phyloP scores from a whole-genome alignment of 1,140 invertebrate species.

The Colletes latitarsis region DNA sequence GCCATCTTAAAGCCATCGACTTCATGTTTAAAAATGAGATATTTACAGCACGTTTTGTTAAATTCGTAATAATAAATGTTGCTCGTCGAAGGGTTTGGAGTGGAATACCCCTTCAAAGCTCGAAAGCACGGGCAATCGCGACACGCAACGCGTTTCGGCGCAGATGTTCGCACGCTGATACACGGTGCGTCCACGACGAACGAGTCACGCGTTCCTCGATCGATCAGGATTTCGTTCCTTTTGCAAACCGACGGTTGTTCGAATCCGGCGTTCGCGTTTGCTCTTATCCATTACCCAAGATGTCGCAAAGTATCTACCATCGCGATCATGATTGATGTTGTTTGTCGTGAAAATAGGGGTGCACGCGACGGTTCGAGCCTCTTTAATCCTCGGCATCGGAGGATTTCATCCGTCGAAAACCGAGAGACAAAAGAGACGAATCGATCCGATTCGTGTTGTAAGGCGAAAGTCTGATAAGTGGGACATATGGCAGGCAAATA shows the following conservation, averaged over 20 bases:
- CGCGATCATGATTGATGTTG: constrained; percentile 58
- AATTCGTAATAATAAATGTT: too few relatives aligned
- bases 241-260: not conserved
- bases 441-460: constrained; percentile 9
- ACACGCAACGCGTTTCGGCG: not conserved
- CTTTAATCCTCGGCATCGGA: constrained; percentile 18
- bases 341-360: constrained; percentile 35
- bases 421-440: constrained; percentile 23
- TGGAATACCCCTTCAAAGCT: too few relatives aligned
- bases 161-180: constrained; percentile 43
- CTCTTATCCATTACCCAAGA: constrained; percentile 25
- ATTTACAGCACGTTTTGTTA: too few relatives aligned
- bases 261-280: not conserved
- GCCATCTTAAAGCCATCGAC: too few relatives aligned
- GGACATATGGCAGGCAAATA: constrained; percentile 69
- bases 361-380: not conserved
- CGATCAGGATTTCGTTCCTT: constrained; percentile 17
- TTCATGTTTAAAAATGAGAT: too few relatives aligned
- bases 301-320: constrained; percentile 46
- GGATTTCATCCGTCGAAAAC: constrained; percentile 5
- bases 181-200: not conserved
- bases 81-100: too few relatives aligned
- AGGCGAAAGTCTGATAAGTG: constrained; percentile 23
- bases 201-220: not conserved
- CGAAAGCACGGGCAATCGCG: not conserved